Base-by-base conservation (phyloP, 2,888 invertebrate species). In the Parascotia fuliginaria region DNA sequence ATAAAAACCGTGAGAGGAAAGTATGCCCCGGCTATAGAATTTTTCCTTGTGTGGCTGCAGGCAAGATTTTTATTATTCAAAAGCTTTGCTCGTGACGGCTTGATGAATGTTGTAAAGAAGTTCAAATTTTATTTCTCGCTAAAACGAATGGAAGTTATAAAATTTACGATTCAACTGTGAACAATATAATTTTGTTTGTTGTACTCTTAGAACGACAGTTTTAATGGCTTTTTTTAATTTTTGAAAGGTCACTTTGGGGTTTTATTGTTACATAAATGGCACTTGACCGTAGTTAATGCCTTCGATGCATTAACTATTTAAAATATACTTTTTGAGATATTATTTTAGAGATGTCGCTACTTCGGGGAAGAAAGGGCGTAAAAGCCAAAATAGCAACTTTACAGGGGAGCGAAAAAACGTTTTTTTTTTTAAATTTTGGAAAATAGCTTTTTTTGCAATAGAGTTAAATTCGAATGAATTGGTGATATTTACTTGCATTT, bases 71-170 rank as follows among this genome's bases (percentile, higher is more conserved):
- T 85, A 87, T 87, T 87, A 89, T 88, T 89, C 87, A 89, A 84
- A 87, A 83, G 83, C 79, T 79, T 81, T 84, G 84, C 79, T 75
- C 79, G 63, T 82, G 87, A 88, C 87, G 85, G 79, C 81, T 79
- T 88, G 89, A 89, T 88, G 85, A 88, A 89, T 88, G 89, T 80
- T 83, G 75, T 79, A 83, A 83, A 79, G 83, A 83, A 87, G 77
- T 87, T 85, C 79, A 82, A 79, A 84, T 83, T 87, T 88, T 84
- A 85, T 85, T 84, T 79, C 78, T 65, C 75, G 71, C 75, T 68
- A 71, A 79, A 82, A 73, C 76, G 79, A 81, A 81, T 76, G 79
- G 74, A 75, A 79, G 77, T 70, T 70, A 70, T 68, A 66, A 68
- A 69, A 80, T 80, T 81, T 79, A 81, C 75, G 79, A 76, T 75